Evolutionary conservation across 1,140 invertebrate genomes (phyloP).

Genomic region (Drosophila nebulosa): DNA sequence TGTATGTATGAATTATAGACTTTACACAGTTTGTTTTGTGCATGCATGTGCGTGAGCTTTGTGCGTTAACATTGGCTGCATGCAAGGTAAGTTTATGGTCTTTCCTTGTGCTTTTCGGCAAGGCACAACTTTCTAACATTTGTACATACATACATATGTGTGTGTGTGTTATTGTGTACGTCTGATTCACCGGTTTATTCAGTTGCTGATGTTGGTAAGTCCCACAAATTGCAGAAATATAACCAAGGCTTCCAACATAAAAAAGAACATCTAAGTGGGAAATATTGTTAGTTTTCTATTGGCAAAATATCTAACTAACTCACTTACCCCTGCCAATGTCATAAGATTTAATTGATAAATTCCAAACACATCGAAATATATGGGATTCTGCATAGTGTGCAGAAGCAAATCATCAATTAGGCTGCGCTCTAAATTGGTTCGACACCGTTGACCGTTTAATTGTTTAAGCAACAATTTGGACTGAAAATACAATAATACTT

Average conservation of each 20-base stretch:
- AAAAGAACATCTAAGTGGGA: conserved; percentile 51
- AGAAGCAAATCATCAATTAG: conserved; percentile 48
- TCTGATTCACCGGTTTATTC: conserved; percentile 11
- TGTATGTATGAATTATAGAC: not conserved
- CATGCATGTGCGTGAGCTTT: conserved; percentile 34
- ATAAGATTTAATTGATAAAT: conserved; percentile 59
- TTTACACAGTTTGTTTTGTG: not conserved
- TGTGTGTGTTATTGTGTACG: not conserved
- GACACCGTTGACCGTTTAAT: conserved; percentile 8
- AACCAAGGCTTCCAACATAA: conserved; percentile 57
- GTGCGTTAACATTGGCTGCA: conserved; percentile 39
- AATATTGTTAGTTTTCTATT: not conserved
- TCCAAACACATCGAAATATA: conserved; percentile 51
- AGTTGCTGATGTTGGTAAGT: conserved; percentile 21
- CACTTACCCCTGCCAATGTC: conserved; percentile 43
- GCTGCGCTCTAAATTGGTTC: not conserved
- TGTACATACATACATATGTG: no score
- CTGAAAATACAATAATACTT: not conserved
- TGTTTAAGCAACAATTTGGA: conserved; percentile 14
- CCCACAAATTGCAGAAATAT: conserved; percentile 59
- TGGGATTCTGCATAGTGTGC: conserved; percentile 62
- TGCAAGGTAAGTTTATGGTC: no score
- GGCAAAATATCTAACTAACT: not conserved
- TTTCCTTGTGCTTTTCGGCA: conserved; percentile 1
- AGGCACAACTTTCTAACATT: not conserved